These are phyloP conservation scores for Charaxes varanes DNA, from an alignment of 1,140 invertebrate genomes.

Conservation along the genomic window DNA sequence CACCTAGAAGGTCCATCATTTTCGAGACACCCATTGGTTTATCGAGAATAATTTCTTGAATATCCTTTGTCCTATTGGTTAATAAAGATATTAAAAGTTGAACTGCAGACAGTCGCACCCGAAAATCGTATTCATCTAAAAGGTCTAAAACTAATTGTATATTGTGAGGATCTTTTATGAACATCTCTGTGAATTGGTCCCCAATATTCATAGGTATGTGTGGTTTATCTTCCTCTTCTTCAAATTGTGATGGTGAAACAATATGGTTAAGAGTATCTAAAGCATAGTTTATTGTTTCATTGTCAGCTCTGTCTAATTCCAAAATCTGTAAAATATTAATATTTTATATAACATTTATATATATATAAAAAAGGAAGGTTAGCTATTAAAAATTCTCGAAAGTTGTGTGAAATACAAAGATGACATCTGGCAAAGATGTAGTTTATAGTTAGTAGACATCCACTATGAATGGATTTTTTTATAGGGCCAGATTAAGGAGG, in stretches of 20 bases:
- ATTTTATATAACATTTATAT: constrained; percentile 2
- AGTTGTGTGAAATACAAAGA: too few relatives aligned
- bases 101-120: constrained; percentile 90
- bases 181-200: constrained; percentile 98
- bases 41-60: constrained; percentile 95
- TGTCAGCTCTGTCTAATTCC: constrained; percentile 88
- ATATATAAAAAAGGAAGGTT: too few relatives aligned
- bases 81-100: constrained; percentile 89
- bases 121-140: constrained; percentile 96
- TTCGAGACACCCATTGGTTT: constrained; percentile 98
- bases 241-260: constrained; percentile 87
- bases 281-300: constrained; percentile 93
- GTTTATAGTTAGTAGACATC: too few relatives aligned
- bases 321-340: constrained; percentile 60
- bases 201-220: constrained; percentile 81
- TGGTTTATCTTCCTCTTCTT: constrained; percentile 84
- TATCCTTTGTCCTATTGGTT: constrained; percentile 88
- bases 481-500: too few relatives aligned
- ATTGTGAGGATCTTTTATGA: constrained; percentile 94
- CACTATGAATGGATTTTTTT: too few relatives aligned
- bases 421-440: too few relatives aligned
- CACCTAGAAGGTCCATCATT: constrained; percentile 95
- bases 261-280: constrained; percentile 95
- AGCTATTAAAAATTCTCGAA: too few relatives aligned
- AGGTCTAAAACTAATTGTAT: constrained; percentile 89